Percentiles rank a stretch among this genome's conserved stretches.
phyloP scores from a whole-genome alignment of 2,113 vertebrate genomes.

The Aphelocoma coerulescens region DNA sequence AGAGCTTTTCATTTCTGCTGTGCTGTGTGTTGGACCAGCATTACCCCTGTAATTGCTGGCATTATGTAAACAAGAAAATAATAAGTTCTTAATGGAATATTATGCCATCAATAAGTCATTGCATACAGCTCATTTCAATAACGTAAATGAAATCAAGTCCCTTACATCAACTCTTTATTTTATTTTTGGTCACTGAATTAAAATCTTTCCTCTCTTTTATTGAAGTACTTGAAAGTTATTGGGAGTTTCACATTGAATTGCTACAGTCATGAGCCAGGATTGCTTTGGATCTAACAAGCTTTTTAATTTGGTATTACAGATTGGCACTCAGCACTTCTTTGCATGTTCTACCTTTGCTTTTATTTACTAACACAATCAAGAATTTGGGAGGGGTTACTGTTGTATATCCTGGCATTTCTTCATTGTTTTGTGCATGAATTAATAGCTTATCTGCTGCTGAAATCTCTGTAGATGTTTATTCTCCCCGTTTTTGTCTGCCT shows the following conservation, averaged over 20 bases:
- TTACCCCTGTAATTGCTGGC: background rate
- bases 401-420: background rate
- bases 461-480: conserved; percentile 20
- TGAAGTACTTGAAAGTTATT: background rate
- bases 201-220: background rate
- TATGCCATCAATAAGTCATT: conserved; percentile 11
- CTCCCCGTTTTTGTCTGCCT: background rate
- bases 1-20: background rate
- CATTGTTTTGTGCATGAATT: conserved; percentile 32
- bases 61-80: conserved; percentile 33
- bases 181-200: background rate
- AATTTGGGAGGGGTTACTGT: background rate
- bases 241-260: background rate
- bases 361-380: background rate
- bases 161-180: background rate
- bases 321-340: background rate
- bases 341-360: background rate
- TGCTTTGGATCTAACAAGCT: background rate
- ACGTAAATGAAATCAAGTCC: conserved; percentile 1
- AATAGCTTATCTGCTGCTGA: conserved; percentile 10
- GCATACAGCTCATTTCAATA: background rate
- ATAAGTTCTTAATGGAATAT: conserved; percentile 38
- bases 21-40: background rate
- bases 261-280: background rate
- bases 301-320: background rate